A percentile compares a stretch with the other conserved stretches of the same genome.
Evolutionary conservation across 1,140 invertebrate species (phyloP).

Genomic region (Lordiphosa collinella): DNA sequence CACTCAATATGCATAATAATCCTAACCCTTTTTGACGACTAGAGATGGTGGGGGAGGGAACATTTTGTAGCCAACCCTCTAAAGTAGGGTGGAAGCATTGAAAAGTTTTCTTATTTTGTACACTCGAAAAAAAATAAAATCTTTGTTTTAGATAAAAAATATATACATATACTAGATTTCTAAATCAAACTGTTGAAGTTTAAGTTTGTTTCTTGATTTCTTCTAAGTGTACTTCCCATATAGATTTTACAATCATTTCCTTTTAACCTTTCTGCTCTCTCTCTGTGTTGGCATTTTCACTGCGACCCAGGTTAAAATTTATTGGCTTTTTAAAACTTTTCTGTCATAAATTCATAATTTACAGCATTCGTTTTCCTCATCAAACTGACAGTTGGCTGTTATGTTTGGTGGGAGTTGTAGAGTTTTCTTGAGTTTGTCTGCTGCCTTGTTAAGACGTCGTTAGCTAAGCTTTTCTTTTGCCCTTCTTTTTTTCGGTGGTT

Average conservation of each 20-base stretch:
- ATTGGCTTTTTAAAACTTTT: conserved; percentile 70
- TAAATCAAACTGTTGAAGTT: too few relatives aligned
- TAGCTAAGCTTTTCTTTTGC: conserved; percentile 32
- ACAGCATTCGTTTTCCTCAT: conserved; percentile 68
- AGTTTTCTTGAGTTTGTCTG: conserved; percentile 3
- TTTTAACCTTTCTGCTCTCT: conserved; percentile 20
- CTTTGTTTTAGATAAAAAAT: too few relatives aligned
- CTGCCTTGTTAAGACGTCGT: conserved; percentile 32
- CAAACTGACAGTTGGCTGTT: conserved; percentile 51
- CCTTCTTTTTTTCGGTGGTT: conserved; percentile 27
- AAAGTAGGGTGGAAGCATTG: conserved; percentile 29
- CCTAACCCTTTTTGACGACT: conserved; percentile 48
- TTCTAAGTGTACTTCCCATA: conserved; percentile 15
- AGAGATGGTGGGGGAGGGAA: not conserved
- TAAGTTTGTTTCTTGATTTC: conserved; percentile 27
- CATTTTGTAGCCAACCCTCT: not conserved
- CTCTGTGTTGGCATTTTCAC: conserved; percentile 14
- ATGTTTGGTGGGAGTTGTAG: conserved; percentile 22
- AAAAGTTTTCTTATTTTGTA: conserved; percentile 8
- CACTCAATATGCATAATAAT: conserved; percentile 49
- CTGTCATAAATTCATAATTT: conserved; percentile 73
- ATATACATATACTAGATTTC: too few relatives aligned
- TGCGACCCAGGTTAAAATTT: conserved; percentile 44
- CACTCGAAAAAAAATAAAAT: too few relatives aligned
- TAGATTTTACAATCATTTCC: not conserved